Conservation (phyloP, 2,888 invertebrate genomes). For the Andricus curvator region DNA sequence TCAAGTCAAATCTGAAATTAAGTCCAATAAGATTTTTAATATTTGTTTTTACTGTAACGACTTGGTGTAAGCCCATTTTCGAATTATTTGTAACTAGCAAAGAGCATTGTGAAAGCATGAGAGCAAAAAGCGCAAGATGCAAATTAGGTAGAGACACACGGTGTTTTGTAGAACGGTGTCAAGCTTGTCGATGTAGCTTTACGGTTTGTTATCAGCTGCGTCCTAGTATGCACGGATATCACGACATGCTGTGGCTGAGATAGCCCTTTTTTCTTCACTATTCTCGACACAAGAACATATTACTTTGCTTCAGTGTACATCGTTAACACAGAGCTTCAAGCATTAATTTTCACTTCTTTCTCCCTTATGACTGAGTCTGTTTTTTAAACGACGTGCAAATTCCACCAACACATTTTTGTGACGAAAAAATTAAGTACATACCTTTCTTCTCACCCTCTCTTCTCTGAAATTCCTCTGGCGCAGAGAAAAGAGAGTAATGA, state of each 20-base stretch:
- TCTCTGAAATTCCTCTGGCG: background rate
- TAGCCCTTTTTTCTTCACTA: background rate
- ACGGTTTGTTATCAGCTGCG: conserved; percentile 19
- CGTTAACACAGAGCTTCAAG: background rate
- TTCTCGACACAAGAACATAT: background rate
- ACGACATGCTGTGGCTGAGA: background rate
- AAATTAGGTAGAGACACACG: conserved; percentile 38
- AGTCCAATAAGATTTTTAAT: no score
- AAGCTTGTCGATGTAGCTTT: conserved; percentile 44
- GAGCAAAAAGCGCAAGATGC: conserved; percentile 37
- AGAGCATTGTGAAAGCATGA: background rate
- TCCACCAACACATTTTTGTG: conserved; percentile 13
- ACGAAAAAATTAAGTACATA: conserved; percentile 35
- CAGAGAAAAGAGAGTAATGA: conserved; percentile 32
- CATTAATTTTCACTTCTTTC: background rate
- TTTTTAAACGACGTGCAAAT: conserved; percentile 23
- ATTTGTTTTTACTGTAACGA: background rate
- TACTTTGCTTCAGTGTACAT: conserved; percentile 10
- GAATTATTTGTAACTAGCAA: background rate
- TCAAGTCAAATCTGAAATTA: no score
- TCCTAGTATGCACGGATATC: background rate
- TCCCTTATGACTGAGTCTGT: background rate
- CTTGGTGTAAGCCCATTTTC: background rate
- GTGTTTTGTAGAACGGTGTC: conserved; percentile 1
- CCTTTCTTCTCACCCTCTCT: conserved; percentile 12